phyloP scores from a whole-genome alignment of 2,797 vertebrate species.

The Rhinoraja longicauda region DNA sequence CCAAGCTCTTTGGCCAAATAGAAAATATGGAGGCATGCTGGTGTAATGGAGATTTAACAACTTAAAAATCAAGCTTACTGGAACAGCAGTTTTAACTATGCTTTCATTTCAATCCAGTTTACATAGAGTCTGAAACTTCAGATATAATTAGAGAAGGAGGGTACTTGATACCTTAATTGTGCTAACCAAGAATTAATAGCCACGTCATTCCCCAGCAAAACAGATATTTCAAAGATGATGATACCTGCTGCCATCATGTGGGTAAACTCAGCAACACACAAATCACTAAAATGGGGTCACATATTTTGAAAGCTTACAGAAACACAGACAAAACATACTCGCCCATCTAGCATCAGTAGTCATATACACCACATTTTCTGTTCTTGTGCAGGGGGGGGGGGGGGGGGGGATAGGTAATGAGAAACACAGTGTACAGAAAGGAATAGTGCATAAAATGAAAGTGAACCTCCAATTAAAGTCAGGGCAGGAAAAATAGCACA shows the following conservation, averaged over 20 bases:
- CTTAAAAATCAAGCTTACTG: not conserved
- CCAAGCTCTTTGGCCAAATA: not conserved
- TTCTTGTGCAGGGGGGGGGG: not conserved
- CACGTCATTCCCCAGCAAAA: not conserved
- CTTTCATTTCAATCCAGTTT: not conserved
- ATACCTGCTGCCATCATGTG: constrained; percentile 9
- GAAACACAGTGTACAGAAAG: no score
- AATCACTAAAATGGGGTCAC: not conserved
- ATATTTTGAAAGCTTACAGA: not conserved
- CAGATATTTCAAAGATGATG: not conserved
- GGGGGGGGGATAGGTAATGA: no score
- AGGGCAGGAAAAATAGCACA: no score
- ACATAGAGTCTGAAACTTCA: not conserved
- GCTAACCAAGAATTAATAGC: not conserved
- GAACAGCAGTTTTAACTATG: not conserved
- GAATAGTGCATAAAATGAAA: no score
- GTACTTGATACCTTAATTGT: not conserved
- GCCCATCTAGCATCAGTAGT: not conserved
- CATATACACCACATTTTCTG: not conserved
- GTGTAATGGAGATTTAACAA: not conserved
- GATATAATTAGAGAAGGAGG: not conserved
- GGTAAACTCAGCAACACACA: not conserved
- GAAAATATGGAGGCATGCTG: not conserved
- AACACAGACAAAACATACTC: not conserved
- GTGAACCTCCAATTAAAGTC: no score